Evolutionary conservation across 2,797 vertebrate species (phyloP).

Genomic region (Xerus rutilus): DNA sequence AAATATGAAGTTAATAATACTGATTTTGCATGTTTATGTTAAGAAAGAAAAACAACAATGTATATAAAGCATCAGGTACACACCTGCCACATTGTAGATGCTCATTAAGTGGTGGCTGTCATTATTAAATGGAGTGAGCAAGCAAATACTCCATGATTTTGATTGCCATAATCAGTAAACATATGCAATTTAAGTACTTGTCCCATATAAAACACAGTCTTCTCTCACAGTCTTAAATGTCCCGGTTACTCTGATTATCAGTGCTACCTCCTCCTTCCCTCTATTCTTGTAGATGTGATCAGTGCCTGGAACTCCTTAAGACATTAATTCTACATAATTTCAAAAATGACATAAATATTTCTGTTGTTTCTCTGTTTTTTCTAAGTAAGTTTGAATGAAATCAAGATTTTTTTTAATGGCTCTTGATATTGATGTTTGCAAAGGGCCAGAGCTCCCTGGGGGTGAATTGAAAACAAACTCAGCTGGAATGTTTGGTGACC

Average conservation of each 20-base stretch:
- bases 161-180: background rate
- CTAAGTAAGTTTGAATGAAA: slow-evolving; percentile 46
- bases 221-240: background rate
- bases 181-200: background rate
- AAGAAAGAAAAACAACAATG: background rate
- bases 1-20: background rate
- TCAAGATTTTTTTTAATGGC: background rate
- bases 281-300: background rate
- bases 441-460: background rate
- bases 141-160: background rate
- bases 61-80: background rate
- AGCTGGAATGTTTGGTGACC: slow-evolving; percentile 48
- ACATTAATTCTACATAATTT: background rate
- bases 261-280: background rate
- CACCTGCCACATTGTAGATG: background rate
- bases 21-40: background rate
- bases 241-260: background rate
- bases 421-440: slow-evolving; percentile 18
- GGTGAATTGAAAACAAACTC: slow-evolving; percentile 38
- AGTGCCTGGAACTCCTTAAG: background rate
- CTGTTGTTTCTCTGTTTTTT: background rate
- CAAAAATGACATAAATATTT: slow-evolving; percentile 25
- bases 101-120: background rate
- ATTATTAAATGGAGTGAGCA: background rate
- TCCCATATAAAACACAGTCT: background rate